Conservation (phyloP, 2,888 invertebrate genomes). For the Sussaba pulchella region DNA sequence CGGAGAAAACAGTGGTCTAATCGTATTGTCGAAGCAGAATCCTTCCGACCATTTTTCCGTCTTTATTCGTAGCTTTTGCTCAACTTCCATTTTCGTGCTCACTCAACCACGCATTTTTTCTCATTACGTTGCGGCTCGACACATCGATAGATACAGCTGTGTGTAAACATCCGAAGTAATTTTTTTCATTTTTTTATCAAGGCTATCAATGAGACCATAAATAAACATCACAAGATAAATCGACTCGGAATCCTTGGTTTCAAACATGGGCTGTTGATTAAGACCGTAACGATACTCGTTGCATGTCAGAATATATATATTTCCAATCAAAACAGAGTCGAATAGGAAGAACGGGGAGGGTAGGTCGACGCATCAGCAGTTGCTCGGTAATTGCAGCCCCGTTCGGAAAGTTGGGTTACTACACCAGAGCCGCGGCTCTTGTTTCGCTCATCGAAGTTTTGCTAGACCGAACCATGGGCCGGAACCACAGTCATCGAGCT, state of each 20-base stretch:
- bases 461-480: conserved; percentile 5
- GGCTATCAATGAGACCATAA: conserved; percentile 3
- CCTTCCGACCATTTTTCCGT: conserved; percentile 47
- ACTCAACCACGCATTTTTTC: conserved; percentile 22
- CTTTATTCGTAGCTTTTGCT: conserved; percentile 8
- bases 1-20: conserved; percentile 61
- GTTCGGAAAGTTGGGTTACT: conserved; percentile 10
- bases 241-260: neutral
- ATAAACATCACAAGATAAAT: neutral
- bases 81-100: neutral
- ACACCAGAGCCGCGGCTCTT: neutral
- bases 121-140: neutral
- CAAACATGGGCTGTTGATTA: neutral
- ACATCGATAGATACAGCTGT: conserved; percentile 55
- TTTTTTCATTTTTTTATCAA: conserved; percentile 23
- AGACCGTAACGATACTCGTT: neutral
- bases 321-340: neutral
- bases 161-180: conserved; percentile 19
- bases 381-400: conserved; percentile 3
- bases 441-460: conserved; percentile 13
- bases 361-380: neutral
- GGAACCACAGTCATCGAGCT: conserved; percentile 44
- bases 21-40: conserved; percentile 64
- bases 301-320: neutral
- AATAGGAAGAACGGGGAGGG: neutral